Base-by-base conservation (phyloP, 2,113 vertebrate species). In the Dipodomys ordii region DNA sequence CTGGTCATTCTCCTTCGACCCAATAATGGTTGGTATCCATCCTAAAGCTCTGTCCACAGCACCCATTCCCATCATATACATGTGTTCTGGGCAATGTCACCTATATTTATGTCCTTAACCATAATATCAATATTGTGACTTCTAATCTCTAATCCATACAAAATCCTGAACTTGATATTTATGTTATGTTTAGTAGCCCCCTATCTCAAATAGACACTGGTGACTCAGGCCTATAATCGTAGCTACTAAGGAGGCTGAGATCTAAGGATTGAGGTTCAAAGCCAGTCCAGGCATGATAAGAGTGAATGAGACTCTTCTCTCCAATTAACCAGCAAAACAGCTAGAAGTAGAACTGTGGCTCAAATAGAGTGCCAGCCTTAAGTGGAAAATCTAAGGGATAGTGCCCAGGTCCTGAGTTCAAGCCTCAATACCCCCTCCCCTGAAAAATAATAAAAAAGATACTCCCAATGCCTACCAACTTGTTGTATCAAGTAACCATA, bases 111-210 rank as follows among this genome's bases (percentile, higher is more conserved):
- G 69, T 12, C 62, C 65, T 64, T 91, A 49, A 46, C 23, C 19
- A 53, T 25, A 57, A 57, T 57, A 57, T 64, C n/a, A 80, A 67
- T 67, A 57, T 4, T 71, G 46, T 90, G 71, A 86, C 10, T 65
- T 46, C 44, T 12, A 83, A 88, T 73, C 23, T 91, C 77, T 73
- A 78, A 73, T n/a, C 27, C 53, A 39, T 53, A 83, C 25, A n/a
- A 72, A 94, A 91, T 86, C n/a, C 39, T 91, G 27, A 85, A 53
- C 46, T 84, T 13, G 11, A 73, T 49, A 85, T 19, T 25, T 73
- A 20, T n/a, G 20, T 60, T 65, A 7, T 76, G 27, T 27, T n/a
- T 7, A 74, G 68, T 23, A 91, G 22, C 12, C 7, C 72, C 81
- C 11, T 9, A n/a, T 91, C 85, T 77, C 53, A 57, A 16, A 57